Evolutionary conservation across 37 sponge, comb jelly and placozoan species (phyloP).

Genomic region (Crambe crambe): DNA sequence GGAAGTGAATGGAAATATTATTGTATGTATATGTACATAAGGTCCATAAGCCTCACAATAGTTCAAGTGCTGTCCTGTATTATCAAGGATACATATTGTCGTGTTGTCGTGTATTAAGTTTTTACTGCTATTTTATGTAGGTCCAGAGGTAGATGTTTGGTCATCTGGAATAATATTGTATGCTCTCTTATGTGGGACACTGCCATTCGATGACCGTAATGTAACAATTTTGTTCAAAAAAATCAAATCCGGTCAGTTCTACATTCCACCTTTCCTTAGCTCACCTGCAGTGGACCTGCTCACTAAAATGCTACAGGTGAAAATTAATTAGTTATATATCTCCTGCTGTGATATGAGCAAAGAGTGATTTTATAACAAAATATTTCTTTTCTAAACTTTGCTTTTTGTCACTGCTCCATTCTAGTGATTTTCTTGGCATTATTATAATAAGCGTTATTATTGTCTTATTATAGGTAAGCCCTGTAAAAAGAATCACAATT

Average conservation of each 20-base stretch:
- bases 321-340: background rate
- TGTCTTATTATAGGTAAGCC: conserved; percentile 68
- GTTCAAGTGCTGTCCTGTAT: background rate
- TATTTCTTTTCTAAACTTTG: no score
- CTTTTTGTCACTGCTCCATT: no score
- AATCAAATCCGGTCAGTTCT: conserved; percentile 87
- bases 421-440: background rate
- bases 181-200: conserved; percentile 90
- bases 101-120: no score
- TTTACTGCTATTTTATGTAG: background rate
- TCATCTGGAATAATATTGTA: conserved; percentile 96
- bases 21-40: background rate
- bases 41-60: background rate
- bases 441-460: no score
- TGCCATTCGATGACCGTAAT: conserved; percentile 96
- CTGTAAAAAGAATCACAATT: conserved; percentile 85
- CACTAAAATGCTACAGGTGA: conserved; percentile 82
- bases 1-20: background rate
- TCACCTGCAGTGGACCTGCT: conserved; percentile 63
- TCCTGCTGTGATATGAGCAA: background rate
- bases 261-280: conserved; percentile 78
- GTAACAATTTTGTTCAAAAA: conserved; percentile 88
- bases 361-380: no score
- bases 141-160: conserved; percentile 96
- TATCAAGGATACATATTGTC: background rate